These are phyloP conservation scores for Nasua narica DNA, from an alignment of 2,797 vertebrate species.

Conservation along the genomic window DNA sequence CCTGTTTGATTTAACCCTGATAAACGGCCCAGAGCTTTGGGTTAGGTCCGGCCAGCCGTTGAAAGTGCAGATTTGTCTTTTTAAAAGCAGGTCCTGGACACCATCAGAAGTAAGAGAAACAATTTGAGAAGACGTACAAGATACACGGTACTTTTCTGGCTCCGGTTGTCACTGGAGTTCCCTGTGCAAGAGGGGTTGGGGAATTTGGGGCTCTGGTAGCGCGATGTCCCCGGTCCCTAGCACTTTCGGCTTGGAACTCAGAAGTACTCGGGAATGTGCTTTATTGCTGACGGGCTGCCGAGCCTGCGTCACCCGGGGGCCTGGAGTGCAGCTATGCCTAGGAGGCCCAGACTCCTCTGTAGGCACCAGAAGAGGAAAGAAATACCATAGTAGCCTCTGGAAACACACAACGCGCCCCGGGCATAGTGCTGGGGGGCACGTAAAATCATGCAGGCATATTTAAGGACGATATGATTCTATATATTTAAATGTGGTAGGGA, in stretches of 20 bases:
- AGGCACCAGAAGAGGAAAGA: neutral
- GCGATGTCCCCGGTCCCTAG: neutral
- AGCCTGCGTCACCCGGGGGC: neutral
- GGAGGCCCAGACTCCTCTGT: neutral
- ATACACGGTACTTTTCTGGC: neutral
- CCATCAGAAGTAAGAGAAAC: slow-evolving; percentile 21
- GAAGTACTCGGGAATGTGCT: slow-evolving; percentile 20
- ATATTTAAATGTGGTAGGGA: neutral
- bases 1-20: neutral
- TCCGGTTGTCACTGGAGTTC: neutral
- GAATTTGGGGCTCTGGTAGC: neutral
- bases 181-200: neutral
- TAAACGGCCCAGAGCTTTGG: neutral
- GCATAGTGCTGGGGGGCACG: neutral
- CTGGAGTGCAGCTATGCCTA: neutral
- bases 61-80: slow-evolving; percentile 25
- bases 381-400: neutral
- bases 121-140: neutral
- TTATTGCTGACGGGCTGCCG: neutral
- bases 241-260: slow-evolving; percentile 22
- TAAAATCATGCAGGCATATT: neutral
- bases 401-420: neutral
- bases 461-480: neutral
- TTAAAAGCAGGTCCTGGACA: slow-evolving; percentile 21
- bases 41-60: neutral